Evolutionary conservation across 2,797 vertebrate genomes (phyloP), one percentile per base, ranked within the genome.

Genomic region (Lagodon rhomboides): DNA sequence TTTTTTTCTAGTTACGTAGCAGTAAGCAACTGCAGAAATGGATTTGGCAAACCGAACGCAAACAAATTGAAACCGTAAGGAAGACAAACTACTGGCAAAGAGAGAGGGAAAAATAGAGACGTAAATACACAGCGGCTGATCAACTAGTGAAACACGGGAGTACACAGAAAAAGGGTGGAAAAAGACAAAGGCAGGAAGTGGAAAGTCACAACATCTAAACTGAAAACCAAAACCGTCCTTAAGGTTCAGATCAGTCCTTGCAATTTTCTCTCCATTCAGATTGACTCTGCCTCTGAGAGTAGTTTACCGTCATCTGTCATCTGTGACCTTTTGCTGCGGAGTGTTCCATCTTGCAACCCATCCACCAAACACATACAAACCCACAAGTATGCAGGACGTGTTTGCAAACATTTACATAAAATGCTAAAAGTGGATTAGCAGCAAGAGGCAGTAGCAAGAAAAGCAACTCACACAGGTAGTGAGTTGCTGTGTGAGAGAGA

Each of bases 261-360:
- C 3, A 5, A 17, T 53, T 56, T 58, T 54, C 25, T 34, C 22
- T 41, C 3, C 18, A 58, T 44, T 22, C 3, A 20, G 12, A 53
- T 46, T 15, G 16, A 16, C n/a, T 51, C 25, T 65, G 9, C 27
- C 55, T 44, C 18, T 68, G 18, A 61, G 43, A 63, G 72, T 17
- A 50, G n/a, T 64, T 60, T 54, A 17, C 50, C n/a, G 30, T 62
- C 41, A 51, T 12, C 46, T 63, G 65, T 73, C 51, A 68, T 70
- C 46, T 68, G 41, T 62, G 27, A 79, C 53, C 62, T 64, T 82
- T 77, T 44, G 13, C 58, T 61, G 18, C 41, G 47, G 18, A 63
- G n/a, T 34, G 22, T 17, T 75, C 75, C 43, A 46, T 56, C 63
- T 54, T 41, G 7, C 16, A 75, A 34, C 12, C 20, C 30, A 58